Conservation (phyloP, 1,140 invertebrate species). For the Bombus waltoni region DNA sequence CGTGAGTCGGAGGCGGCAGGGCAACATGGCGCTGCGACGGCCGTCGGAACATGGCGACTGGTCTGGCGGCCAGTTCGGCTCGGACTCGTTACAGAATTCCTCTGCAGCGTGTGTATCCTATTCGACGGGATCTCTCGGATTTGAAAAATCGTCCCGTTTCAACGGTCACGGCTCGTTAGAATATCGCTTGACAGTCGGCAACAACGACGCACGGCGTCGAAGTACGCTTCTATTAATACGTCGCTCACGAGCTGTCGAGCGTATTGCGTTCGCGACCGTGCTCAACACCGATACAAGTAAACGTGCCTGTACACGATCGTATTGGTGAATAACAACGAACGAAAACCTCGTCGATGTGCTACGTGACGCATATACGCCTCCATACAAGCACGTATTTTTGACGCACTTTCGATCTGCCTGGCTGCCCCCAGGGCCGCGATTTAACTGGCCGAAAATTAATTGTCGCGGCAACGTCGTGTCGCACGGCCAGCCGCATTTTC, state of each 20-base stretch:
- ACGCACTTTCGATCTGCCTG: conserved; percentile 65
- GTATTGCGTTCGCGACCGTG: not conserved
- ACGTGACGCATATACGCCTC: conserved; percentile 35
- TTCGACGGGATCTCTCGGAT: conserved; percentile 67
- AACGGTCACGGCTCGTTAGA: conserved; percentile 78
- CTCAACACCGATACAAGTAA: not conserved
- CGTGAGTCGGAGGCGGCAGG: not conserved
- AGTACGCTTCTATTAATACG: conserved; percentile 77
- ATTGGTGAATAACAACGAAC: not conserved
- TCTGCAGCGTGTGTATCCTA: conserved; percentile 33
- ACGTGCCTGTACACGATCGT: not conserved
- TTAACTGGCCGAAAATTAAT: conserved; percentile 80
- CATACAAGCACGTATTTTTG: conserved; percentile 67
- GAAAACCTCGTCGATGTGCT: not conserved
- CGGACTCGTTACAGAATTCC: conserved; percentile 64
- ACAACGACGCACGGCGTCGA: conserved; percentile 60
- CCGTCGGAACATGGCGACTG: conserved; percentile 77
- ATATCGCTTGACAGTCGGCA: conserved; percentile 72
- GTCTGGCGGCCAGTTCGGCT: conserved; percentile 58
- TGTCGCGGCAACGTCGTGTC: conserved; percentile 70
- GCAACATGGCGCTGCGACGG: conserved; percentile 72
- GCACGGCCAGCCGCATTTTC: conserved; percentile 71
- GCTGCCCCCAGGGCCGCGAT: conserved; percentile 53
- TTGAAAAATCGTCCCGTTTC: conserved; percentile 80
- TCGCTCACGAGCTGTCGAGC: conserved; percentile 21